Conservation (phyloP, 2,797 vertebrate species). For the Pipistrellus kuhlii region DNA sequence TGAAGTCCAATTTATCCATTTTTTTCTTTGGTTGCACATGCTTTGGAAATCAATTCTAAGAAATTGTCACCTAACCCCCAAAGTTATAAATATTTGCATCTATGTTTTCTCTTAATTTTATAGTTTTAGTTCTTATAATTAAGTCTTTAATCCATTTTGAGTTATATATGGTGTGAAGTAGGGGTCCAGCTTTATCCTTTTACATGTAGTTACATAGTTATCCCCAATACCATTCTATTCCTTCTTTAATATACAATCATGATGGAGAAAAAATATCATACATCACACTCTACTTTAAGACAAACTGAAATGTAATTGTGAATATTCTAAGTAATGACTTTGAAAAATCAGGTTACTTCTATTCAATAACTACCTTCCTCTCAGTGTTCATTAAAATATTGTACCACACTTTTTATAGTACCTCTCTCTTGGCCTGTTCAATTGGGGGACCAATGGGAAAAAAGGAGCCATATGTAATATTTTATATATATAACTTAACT, state of each 20-base stretch:
- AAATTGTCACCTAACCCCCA: neutral
- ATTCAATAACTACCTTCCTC: conserved; percentile 1
- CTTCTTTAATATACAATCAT: conserved; percentile 38
- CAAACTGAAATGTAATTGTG: conserved; percentile 51
- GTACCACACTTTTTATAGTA: neutral
- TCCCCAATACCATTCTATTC: neutral
- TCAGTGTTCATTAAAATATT: conserved; percentile 16
- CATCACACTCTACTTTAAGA: conserved; percentile 31
- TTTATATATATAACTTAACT: neutral
- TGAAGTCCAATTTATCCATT: conserved; percentile 18
- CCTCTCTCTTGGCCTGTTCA: conserved; percentile 18
- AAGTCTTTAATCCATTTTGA: neutral
- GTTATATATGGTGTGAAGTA: neutral
- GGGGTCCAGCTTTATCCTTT: neutral
- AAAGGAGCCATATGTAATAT: too few species aligned
- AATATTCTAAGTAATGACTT: conserved; percentile 26
- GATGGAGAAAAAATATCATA: neutral
- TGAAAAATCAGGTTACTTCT: conserved; percentile 30
- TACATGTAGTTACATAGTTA: neutral
- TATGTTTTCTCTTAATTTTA: conserved; percentile 20
- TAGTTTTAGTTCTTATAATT: neutral
- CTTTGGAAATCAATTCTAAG: neutral
- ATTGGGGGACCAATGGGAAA: too few species aligned
- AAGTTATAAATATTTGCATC: conserved; percentile 15
- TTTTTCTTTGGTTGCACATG: neutral